Evolutionary conservation across 2,113 vertebrate species (phyloP).

Genomic region (Alaudala cheleensis): DNA sequence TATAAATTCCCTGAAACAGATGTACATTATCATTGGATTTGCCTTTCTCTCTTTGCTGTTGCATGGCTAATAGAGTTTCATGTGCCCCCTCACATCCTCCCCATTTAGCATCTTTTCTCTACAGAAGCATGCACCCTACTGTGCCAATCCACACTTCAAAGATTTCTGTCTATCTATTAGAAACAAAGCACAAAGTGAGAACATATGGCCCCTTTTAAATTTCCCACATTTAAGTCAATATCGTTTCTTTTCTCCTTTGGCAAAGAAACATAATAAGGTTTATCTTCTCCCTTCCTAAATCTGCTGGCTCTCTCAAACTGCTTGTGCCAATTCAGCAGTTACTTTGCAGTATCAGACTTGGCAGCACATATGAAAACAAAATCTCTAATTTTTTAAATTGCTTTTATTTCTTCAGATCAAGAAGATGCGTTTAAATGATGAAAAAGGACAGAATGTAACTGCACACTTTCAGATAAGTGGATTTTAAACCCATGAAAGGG

Average conservation of each 20-base stretch:
- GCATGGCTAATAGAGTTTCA: constrained; percentile 90
- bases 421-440: constrained; percentile 42
- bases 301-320: constrained; percentile 67
- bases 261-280: constrained; percentile 77
- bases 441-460: constrained; percentile 47
- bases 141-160: constrained; percentile 97
- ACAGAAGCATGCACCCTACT: constrained; percentile 89
- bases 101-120: constrained; percentile 90
- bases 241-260: constrained; percentile 80
- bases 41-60: constrained; percentile 86
- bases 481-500: constrained; percentile 38
- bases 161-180: constrained; percentile 89
- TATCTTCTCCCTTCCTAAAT: constrained; percentile 74
- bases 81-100: constrained; percentile 85
- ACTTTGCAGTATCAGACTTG: constrained; percentile 63
- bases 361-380: constrained; percentile 57
- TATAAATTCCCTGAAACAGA: constrained; percentile 99
- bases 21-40: constrained; percentile 99
- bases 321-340: constrained; percentile 67
- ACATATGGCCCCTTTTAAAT: constrained; percentile 89
- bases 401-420: constrained; percentile 48
- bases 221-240: constrained; percentile 89
- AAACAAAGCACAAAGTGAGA: constrained; percentile 90
- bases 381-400: constrained; percentile 50
- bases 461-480: constrained; percentile 61